Evolutionary conservation across 1,140 invertebrate genomes (phyloP).

Genomic region (Reticulitermes speratus): DNA sequence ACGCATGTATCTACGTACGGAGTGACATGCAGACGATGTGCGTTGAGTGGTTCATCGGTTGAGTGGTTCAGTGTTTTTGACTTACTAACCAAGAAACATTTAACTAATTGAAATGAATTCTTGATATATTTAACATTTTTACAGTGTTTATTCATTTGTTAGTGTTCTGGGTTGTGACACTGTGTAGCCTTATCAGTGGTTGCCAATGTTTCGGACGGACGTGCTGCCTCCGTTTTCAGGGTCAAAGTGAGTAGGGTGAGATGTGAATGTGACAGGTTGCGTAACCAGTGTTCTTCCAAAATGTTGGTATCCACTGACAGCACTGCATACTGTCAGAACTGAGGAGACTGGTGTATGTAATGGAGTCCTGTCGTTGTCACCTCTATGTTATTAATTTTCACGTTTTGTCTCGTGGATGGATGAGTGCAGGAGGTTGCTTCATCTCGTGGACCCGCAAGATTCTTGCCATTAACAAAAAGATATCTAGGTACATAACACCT

Average conservation of each 20-base stretch:
- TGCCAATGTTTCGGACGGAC: too few species aligned
- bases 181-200: too few species aligned
- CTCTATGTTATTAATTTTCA: conserved; percentile 43
- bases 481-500: conserved; percentile 47
- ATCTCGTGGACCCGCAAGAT: conserved; percentile 50
- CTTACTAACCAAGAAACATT: neutral
- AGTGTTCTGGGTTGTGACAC: too few species aligned
- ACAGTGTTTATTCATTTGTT: too few species aligned
- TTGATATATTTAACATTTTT: conserved; percentile 33
- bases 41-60: neutral
- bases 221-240: too few species aligned
- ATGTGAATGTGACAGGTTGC: too few species aligned
- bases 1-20: neutral
- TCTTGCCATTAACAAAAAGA: conserved; percentile 50
- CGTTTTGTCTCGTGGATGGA: conserved; percentile 39
- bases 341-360: too few species aligned
- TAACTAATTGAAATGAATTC: conserved; percentile 15
- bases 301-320: too few species aligned
- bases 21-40: too few species aligned
- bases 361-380: conserved; percentile 42
- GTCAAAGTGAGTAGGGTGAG: too few species aligned
- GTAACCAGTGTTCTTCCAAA: too few species aligned
- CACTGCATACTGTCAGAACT: too few species aligned
- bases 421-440: conserved; percentile 50
- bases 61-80: neutral